These are phyloP conservation scores for Mastomys coucha DNA, from an alignment of 2,113 vertebrate genomes.

Conservation along the genomic window DNA sequence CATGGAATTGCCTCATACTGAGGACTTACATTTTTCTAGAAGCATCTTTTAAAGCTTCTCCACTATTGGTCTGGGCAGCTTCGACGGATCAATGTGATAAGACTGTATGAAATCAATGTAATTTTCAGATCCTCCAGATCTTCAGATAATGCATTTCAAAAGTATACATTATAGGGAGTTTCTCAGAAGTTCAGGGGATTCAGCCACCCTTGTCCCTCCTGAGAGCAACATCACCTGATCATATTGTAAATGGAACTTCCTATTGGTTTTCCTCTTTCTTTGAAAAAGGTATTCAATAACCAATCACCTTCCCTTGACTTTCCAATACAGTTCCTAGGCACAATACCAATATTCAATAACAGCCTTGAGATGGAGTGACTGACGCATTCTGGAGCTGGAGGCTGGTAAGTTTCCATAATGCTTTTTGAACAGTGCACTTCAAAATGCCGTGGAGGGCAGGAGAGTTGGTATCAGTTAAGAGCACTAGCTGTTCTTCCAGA, in stretches of 20 bases:
- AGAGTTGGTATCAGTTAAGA: not conserved
- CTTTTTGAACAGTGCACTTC: not conserved
- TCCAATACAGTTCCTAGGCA: conserved; percentile 37
- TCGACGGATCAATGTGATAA: not conserved
- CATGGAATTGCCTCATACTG: not conserved
- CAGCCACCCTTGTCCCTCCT: not conserved
- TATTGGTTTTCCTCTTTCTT: not conserved
- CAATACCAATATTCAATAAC: conserved; percentile 56
- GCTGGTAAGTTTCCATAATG: not conserved
- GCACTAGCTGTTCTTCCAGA: not conserved
- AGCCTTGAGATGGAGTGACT: conserved; percentile 9
- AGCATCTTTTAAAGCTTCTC: not conserved
- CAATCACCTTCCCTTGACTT: not conserved
- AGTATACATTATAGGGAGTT: conserved; percentile 29
- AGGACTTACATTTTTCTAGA: not conserved
- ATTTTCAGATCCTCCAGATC: conserved; percentile 17
- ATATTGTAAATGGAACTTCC: not conserved
- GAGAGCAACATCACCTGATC: conserved; percentile 19
- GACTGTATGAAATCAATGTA: not conserved
- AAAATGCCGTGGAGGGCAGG: not conserved
- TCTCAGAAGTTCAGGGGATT: conserved; percentile 19
- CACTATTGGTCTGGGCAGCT: not conserved
- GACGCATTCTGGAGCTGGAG: not conserved
- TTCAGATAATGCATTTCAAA: conserved; percentile 20
- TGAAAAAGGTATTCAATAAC: not conserved